A percentile compares a stretch with the other conserved stretches of the same genome.
These are phyloP conservation scores for Amazona vittata DNA, from an alignment of 2,113 vertebrate genomes.

Conservation along the genomic window DNA sequence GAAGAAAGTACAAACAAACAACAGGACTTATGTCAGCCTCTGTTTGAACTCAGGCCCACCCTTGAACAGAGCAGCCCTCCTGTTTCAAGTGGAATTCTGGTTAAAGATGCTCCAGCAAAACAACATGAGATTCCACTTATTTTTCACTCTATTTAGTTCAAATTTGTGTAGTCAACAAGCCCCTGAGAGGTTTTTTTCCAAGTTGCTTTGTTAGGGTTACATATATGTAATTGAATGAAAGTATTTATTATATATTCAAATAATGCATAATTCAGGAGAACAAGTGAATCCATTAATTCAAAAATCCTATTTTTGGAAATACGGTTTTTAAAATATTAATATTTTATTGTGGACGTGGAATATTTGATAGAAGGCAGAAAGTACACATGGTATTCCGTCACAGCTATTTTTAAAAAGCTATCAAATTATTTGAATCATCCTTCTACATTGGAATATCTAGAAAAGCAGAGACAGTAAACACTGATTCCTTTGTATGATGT, in stretches of 20 bases:
- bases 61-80: neutral
- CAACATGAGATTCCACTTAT: neutral
- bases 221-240: neutral
- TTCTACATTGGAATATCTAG: neutral
- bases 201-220: neutral
- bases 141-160: neutral
- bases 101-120: neutral
- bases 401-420: neutral
- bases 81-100: neutral
- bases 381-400: neutral
- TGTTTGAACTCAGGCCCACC: accelerated
- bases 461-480: neutral
- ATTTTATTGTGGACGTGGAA: neutral
- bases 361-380: neutral
- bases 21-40: neutral
- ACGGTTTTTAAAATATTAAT: neutral
- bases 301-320: neutral
- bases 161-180: neutral
- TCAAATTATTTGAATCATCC: neutral
- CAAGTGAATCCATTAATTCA: neutral
- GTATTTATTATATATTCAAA: neutral
- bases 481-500: neutral
- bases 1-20: neutral
- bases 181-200: neutral
- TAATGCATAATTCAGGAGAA: neutral